A percentile compares a stretch with the other conserved stretches of the same genome.
phyloP scores from a whole-genome alignment of 2,797 vertebrate genomes.

The Acomys russatus region DNA sequence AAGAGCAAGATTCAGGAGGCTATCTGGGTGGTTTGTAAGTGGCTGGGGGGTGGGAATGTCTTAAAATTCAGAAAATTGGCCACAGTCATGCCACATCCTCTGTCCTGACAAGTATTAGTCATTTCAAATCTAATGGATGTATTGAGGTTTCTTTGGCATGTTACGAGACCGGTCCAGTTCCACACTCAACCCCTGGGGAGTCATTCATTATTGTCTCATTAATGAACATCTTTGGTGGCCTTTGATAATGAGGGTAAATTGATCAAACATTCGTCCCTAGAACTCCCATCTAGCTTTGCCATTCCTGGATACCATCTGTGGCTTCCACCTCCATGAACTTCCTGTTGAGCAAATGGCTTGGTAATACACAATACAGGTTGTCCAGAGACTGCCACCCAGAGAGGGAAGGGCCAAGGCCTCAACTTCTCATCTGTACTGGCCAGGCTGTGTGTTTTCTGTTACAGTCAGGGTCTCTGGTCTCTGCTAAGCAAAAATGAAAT shows the following conservation, averaged over 20 bases:
- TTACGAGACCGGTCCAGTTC: too few relatives aligned
- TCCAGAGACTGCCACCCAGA: background rate
- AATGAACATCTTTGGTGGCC: background rate
- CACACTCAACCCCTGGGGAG: background rate
- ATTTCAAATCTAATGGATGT: background rate
- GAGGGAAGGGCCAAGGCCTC: background rate
- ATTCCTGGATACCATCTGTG: background rate
- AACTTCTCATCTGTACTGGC: background rate
- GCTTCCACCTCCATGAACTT: background rate
- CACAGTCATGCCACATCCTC: too few relatives aligned
- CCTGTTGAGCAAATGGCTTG: background rate
- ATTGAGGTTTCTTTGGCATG: background rate
- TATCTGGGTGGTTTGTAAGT: background rate
- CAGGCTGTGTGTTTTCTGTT: background rate
- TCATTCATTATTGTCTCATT: fast-evolving
- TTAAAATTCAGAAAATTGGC: background rate
- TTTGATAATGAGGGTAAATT: background rate
- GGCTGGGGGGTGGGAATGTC: background rate
- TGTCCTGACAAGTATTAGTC: background rate
- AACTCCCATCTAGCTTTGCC: background rate
- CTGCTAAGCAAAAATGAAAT: background rate
- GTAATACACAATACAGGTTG: background rate
- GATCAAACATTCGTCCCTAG: background rate
- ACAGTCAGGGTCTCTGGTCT: background rate
- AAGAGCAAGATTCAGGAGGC: background rate